A percentile compares a stretch with the other conserved stretches of the same genome.
phyloP scores from a whole-genome alignment of 2,888 invertebrate species.

The Xestoiulus laeticollis region DNA sequence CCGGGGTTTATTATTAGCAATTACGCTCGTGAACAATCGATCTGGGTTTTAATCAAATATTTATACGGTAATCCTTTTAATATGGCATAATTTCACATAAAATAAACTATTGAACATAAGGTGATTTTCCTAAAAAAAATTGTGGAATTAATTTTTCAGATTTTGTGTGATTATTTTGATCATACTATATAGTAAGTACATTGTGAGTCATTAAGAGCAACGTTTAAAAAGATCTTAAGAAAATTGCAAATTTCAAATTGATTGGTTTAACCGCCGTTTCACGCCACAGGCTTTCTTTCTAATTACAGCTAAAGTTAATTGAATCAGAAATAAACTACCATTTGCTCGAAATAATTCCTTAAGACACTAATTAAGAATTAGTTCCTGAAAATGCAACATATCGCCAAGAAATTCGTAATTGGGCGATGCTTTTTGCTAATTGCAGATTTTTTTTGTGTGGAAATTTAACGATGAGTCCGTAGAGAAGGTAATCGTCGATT shows the following conservation, averaged over 20 bases:
- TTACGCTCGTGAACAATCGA: too few species aligned
- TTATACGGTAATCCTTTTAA: too few species aligned
- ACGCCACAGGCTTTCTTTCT: not conserved
- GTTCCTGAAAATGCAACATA: not conserved
- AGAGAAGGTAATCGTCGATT: not conserved
- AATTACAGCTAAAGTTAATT: slow-evolving; percentile 23
- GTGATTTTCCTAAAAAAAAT: too few species aligned
- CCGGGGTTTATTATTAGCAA: too few species aligned
- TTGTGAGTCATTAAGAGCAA: not conserved
- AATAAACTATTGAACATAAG: too few species aligned
- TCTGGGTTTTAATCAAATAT: too few species aligned
- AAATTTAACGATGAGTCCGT: not conserved
- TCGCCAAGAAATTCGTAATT: not conserved
- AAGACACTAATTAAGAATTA: slow-evolving; percentile 30
- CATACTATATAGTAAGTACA: too few species aligned
- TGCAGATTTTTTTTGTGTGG: slow-evolving; percentile 20
- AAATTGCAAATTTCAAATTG: not conserved
- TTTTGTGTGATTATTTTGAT: not conserved
- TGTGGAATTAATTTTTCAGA: too few species aligned
- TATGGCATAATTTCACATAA: too few species aligned
- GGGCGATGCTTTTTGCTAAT: slow-evolving; percentile 8
- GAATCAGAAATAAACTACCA: slow-evolving; percentile 32
- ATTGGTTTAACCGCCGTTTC: not conserved
- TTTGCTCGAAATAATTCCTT: slow-evolving; percentile 30
- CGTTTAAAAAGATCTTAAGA: not conserved